A percentile compares a stretch with the other conserved stretches of the same genome.
These are phyloP conservation scores for Eurois occulta DNA, from an alignment of 2,888 invertebrate species.

Conservation along the genomic window DNA sequence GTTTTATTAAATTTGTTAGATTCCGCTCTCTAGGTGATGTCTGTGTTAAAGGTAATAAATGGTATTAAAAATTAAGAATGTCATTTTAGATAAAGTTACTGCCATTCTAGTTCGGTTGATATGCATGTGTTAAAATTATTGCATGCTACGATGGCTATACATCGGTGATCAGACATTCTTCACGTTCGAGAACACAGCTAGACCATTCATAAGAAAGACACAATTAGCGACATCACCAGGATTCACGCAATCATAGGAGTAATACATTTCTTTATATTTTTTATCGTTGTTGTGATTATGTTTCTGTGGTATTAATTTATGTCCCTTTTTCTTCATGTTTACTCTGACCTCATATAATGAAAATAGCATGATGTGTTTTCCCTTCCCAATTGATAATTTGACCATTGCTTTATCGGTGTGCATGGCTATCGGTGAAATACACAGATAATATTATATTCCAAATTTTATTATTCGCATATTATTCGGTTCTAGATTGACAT, in stretches of 20 bases:
- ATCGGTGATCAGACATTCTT: slow-evolving; percentile 69
- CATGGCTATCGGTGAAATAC: slow-evolving; percentile 85
- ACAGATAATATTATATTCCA: slow-evolving; percentile 77
- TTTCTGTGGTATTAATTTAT: slow-evolving; percentile 77
- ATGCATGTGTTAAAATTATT: slow-evolving; percentile 79
- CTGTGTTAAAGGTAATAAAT: slow-evolving; percentile 76
- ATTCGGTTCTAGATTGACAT: slow-evolving; percentile 76
- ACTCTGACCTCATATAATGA: slow-evolving; percentile 87
- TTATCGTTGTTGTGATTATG: slow-evolving; percentile 77
- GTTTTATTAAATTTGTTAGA: slow-evolving; percentile 72
- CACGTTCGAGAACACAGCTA: slow-evolving; percentile 70
- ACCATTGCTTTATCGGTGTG: slow-evolving; percentile 85
- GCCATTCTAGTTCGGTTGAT: slow-evolving; percentile 71
- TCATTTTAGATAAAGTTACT: slow-evolving; percentile 73
- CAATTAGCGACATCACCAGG: slow-evolving; percentile 71
- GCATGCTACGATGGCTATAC: slow-evolving; percentile 77
- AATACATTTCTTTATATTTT: slow-evolving; percentile 69
- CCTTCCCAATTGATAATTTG: slow-evolving; percentile 73
- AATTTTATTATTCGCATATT: slow-evolving; percentile 76
- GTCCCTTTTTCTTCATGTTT: slow-evolving; percentile 76
- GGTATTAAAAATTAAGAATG: slow-evolving; percentile 64
- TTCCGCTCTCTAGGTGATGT: slow-evolving; percentile 77
- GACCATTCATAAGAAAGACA: slow-evolving; percentile 72
- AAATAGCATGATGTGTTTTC: slow-evolving; percentile 80
- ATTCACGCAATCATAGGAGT: slow-evolving; percentile 70